Evolutionary conservation across 2,797 vertebrate species (phyloP).

Genomic region (Distichodus sexfasciatus): DNA sequence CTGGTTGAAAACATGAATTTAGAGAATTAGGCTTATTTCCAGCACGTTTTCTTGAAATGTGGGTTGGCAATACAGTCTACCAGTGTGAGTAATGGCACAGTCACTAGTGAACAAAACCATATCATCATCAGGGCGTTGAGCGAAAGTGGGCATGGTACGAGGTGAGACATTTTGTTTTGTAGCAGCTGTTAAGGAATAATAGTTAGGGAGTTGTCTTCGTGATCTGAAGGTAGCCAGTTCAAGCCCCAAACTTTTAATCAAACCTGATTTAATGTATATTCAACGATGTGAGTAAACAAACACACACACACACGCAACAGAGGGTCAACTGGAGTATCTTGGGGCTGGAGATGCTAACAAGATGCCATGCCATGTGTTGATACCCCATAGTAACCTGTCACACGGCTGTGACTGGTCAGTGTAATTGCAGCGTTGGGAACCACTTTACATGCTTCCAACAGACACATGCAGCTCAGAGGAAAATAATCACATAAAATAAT

Average conservation of each 20-base stretch:
- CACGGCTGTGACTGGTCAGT: slow-evolving; percentile 41
- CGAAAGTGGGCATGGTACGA: no score
- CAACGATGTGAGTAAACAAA: neutral
- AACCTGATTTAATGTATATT: neutral
- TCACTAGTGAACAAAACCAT: no score
- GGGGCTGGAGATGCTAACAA: slow-evolving; percentile 30
- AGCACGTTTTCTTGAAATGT: no score
- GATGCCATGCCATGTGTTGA: slow-evolving; percentile 35
- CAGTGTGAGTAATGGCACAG: no score
- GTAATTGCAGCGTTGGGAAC: slow-evolving; percentile 52
- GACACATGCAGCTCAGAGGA: slow-evolving; percentile 14
- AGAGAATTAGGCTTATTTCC: no score
- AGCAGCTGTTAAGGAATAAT: no score
- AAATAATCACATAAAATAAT: slow-evolving; percentile 14
- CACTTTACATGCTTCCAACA: slow-evolving; percentile 37
- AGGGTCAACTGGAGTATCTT: slow-evolving; percentile 22
- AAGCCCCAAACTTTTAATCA: neutral
- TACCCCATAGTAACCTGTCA: slow-evolving; percentile 35
- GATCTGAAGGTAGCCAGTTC: no score
- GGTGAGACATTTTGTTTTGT: no score
- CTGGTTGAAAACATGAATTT: no score
- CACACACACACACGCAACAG: neutral
- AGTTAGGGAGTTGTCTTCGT: no score
- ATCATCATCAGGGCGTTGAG: no score
- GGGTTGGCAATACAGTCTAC: no score